Base-by-base conservation (phyloP, 2,113 vertebrate genomes). In the Nycticryphes semicollaris region DNA sequence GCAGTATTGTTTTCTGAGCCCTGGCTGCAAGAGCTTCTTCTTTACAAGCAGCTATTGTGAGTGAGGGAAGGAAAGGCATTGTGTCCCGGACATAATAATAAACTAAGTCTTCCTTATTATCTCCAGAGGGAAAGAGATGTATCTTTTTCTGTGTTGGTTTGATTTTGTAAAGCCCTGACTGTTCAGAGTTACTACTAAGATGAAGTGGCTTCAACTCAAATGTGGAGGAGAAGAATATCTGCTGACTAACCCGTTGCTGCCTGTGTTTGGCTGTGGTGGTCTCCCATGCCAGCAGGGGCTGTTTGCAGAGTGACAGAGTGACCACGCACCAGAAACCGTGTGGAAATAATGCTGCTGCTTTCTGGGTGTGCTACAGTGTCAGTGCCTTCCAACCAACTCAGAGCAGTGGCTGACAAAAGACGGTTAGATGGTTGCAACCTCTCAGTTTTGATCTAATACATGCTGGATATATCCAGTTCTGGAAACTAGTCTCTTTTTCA, bases 261-360 rank as follows among this genome's bases (percentile, higher is more conserved):
- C 33, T 0, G 0, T 0, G 6, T n/a, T 4, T 3, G 2, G 50
- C 76, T 54, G 68, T 68, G 3, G 2, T n/a, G 41, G 31, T 9
- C 18, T 59, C 39, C 21, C 1, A 0, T 39, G 59, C 37, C 78
- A 87, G 54, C n/a, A 60, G 83, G 27, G 59, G 10, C 30, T 4
- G 1, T 66, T 33, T 86, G n/a, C 45, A 62, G 70, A 57, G 69
- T 6, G 8, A 60, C 48, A 2, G 25, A 83, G 37, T 10, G 45
- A 41, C 33, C 24, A 6, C 0, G 27, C 43, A 59, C 31, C 62
- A 73, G 18, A 2, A 64, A 54, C 47, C 14, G 18, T 1, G 0
- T 13, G 47, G 48, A 6, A 50, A 16, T 2, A 50, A 16, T 2
- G 3, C 21, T 11, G 25, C 37, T 43, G 62, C 33, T 39, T 43